Percentiles rank a stretch among this genome's conserved stretches.
Conservation (phyloP, 2,113 vertebrate genomes). For the Ophthalmolycus amberensis region DNA sequence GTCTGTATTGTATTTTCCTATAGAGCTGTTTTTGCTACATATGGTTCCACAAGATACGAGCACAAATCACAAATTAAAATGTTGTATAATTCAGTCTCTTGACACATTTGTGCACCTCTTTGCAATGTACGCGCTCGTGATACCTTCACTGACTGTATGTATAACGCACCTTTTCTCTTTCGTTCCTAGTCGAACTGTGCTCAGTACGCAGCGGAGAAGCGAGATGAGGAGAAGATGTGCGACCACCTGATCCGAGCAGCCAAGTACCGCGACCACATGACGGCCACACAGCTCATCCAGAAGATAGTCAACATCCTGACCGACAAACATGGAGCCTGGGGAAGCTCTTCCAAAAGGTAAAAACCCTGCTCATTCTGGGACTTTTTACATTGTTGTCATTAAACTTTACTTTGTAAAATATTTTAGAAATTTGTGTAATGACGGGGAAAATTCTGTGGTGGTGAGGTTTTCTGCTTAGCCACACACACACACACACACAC, state of each 20-base stretch:
- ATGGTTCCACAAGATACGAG: not conserved
- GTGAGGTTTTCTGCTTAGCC: not conserved
- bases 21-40: slow-evolving; percentile 1
- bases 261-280: slow-evolving; percentile 96
- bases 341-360: slow-evolving; percentile 90
- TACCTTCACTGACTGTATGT: not conserved
- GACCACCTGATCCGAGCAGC: slow-evolving; percentile 97
- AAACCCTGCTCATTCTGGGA: not conserved
- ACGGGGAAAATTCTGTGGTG: no score
- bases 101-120: not conserved
- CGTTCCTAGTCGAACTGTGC: slow-evolving; percentile 90
- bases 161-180: slow-evolving; percentile 10
- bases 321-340: slow-evolving; percentile 98
- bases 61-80: not conserved
- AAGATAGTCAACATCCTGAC: slow-evolving; percentile 97
- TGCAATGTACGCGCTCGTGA: not conserved
- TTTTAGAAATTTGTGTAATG: not conserved
- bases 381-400: not conserved
- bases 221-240: slow-evolving; percentile 98
- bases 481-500: not conserved
- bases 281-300: slow-evolving; percentile 95
- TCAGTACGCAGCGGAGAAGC: slow-evolving; percentile 95
- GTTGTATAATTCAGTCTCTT: not conserved
- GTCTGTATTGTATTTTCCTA: slow-evolving; percentile 5
- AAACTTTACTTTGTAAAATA: not conserved